Conservation (phyloP, 2,113 vertebrate species). For the Regulus satrapa region DNA sequence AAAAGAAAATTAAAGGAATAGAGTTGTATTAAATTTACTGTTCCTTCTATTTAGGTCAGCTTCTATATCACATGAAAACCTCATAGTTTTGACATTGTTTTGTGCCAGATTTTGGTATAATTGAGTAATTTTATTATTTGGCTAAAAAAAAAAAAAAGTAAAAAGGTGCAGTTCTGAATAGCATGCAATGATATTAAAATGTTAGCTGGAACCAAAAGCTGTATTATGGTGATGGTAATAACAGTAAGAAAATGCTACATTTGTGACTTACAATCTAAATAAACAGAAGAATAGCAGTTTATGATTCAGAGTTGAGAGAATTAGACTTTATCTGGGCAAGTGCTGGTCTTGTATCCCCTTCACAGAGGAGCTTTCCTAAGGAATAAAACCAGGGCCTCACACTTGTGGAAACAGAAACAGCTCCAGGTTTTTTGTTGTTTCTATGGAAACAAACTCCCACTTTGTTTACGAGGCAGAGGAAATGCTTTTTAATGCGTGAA, state of each 20-base stretch:
- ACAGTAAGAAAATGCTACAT: neutral
- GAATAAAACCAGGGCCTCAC: neutral
- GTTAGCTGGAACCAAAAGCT: neutral
- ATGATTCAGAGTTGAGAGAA: neutral
- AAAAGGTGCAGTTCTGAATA: neutral
- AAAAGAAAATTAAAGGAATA: neutral
- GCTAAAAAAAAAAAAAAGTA: neutral
- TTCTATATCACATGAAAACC: neutral
- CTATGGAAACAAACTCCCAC: conserved; percentile 43
- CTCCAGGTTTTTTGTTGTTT: neutral
- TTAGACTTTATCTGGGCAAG: neutral
- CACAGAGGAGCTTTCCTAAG: neutral
- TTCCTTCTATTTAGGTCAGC: neutral
- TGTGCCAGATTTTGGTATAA: neutral
- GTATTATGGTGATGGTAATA: neutral
- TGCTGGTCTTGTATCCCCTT: neutral
- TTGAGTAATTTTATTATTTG: neutral
- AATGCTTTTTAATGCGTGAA: neutral
- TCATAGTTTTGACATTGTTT: neutral
- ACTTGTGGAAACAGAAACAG: neutral
- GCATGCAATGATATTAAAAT: neutral
- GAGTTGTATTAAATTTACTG: neutral
- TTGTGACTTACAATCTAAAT: neutral
- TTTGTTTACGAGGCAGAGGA: conserved; percentile 12
- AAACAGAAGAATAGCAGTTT: neutral